phyloP scores from a whole-genome alignment of 2,797 vertebrate species.

The Enteromius unitaeniatus region DNA sequence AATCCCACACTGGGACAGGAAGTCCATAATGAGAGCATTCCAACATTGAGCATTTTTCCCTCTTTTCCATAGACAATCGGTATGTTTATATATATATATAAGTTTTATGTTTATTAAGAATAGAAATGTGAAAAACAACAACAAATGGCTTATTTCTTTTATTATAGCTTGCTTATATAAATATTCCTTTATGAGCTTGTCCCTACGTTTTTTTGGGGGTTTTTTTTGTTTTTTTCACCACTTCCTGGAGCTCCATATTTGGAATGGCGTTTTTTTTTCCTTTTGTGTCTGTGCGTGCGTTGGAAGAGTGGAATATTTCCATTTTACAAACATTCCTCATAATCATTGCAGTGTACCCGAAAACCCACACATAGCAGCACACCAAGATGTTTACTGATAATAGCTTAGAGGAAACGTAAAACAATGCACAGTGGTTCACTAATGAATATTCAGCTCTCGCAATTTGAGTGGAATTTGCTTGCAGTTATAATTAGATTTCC shows the following conservation, averaged over 20 bases:
- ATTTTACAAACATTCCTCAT: conserved; percentile 68
- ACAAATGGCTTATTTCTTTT: not conserved
- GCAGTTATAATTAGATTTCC: conserved; percentile 36
- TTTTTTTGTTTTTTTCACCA: not conserved
- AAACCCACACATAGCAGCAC: conserved; percentile 61
- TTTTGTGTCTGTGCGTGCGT: not conserved
- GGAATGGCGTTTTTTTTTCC: conserved; percentile 35
- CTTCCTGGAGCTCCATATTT: conserved; percentile 56
- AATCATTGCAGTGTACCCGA: conserved; percentile 67
- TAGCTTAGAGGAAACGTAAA: conserved; percentile 5
- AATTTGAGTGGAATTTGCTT: conserved; percentile 35
- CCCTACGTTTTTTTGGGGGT: not conserved
- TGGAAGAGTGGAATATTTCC: conserved; percentile 59
- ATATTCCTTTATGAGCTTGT: not conserved
- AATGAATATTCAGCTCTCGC: conserved; percentile 1
- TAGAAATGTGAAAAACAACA: not conserved
- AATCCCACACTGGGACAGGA: conserved; percentile 75
- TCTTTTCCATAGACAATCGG: conserved; percentile 15
- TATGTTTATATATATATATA: not conserved
- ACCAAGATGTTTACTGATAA: conserved; percentile 26
- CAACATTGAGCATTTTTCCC: not conserved
- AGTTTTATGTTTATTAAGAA: not conserved
- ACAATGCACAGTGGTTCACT: conserved; percentile 24
- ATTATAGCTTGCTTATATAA: not conserved
- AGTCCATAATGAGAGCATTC: conserved; percentile 65